phyloP scores from a whole-genome alignment of 2,113 vertebrate species.

The Archilochus colubris region DNA sequence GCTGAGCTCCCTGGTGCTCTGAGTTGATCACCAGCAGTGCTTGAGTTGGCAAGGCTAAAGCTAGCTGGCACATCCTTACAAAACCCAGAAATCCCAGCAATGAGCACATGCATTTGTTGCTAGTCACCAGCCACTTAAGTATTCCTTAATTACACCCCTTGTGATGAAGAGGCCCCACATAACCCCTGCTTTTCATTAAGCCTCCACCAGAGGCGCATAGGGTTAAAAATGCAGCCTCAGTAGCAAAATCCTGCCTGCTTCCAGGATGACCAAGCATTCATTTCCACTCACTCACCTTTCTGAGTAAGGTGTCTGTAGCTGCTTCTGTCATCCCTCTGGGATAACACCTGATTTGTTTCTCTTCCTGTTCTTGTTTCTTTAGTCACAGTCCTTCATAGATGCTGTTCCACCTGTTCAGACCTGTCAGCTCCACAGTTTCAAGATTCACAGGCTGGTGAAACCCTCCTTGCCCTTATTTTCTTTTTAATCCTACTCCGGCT shows the following conservation, averaged over 20 bases:
- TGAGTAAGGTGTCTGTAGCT: neutral
- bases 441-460: neutral
- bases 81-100: neutral
- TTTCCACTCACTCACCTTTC: constrained; percentile 53
- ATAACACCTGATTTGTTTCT: neutral
- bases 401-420: neutral
- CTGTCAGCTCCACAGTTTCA: neutral
- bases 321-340: constrained; percentile 49
- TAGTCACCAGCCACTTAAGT: neutral
- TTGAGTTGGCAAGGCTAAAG: neutral
- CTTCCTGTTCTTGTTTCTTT: neutral
- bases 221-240: neutral
- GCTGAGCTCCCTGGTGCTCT: neutral
- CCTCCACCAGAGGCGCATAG: constrained; percentile 10
- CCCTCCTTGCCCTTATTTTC: neutral
- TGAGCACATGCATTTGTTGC: neutral
- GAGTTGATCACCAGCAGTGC: neutral
- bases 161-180: neutral
- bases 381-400: neutral
- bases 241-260: neutral
- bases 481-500: neutral
- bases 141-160: neutral
- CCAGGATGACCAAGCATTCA: constrained; percentile 14
- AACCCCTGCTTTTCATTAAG: neutral
- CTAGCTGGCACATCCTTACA: neutral